A percentile compares a stretch with the other conserved stretches of the same genome.
These are phyloP conservation scores for Bombus confusus DNA, from an alignment of 1,140 invertebrate species.

Conservation along the genomic window DNA sequence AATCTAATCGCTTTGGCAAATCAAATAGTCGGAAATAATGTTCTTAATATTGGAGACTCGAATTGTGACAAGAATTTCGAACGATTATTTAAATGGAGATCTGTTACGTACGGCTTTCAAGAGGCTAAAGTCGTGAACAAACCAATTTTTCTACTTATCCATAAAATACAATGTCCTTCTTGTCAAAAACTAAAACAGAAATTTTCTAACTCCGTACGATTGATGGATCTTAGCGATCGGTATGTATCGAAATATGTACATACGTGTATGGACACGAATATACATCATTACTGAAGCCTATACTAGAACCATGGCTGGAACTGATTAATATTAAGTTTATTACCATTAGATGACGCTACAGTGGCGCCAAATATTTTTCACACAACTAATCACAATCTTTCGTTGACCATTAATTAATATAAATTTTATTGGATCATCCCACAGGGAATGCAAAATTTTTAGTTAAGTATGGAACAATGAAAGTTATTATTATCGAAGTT, in stretches of 20 bases:
- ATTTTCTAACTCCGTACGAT: conserved; percentile 68
- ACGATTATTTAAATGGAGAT: conserved; percentile 68
- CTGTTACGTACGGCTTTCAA: conserved; percentile 63
- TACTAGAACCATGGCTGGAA: no score
- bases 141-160: conserved; percentile 72
- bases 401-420: not conserved
- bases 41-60: not conserved
- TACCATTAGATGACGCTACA: not conserved
- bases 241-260: conserved; percentile 48
- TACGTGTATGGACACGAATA: not conserved
- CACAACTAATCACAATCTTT: not conserved
- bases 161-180: conserved; percentile 67
- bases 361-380: not conserved
- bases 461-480: no score
- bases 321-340: not conserved
- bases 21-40: conserved; percentile 18
- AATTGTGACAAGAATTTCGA: conserved; percentile 62
- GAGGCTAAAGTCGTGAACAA: conserved; percentile 65
- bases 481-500: no score
- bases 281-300: not conserved
- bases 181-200: conserved; percentile 69
- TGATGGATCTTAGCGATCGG: conserved; percentile 72
- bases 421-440: not conserved
- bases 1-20: conserved; percentile 26
- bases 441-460: no score